phyloP scores from a whole-genome alignment of 30 jellyfish, hydroid and myxozoan species.

The Cassiopea xamachana region DNA sequence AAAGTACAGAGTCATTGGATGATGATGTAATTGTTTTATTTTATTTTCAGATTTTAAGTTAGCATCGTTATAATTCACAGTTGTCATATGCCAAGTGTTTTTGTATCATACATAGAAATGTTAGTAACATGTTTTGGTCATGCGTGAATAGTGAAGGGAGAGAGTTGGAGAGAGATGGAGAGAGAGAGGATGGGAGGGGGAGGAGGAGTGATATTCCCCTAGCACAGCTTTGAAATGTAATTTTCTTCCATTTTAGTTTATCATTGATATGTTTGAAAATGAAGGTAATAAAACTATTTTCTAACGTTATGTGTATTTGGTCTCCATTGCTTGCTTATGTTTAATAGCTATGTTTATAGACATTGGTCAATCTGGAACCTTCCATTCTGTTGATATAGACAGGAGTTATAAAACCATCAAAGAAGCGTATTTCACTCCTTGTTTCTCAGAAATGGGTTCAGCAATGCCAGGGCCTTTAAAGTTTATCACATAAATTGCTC shows the following conservation, averaged over 20 bases:
- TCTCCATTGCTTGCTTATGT: background rate
- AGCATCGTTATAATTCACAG: background rate
- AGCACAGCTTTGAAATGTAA: background rate
- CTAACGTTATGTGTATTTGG: background rate
- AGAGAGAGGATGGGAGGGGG: too few relatives aligned
- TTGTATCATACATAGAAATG: background rate
- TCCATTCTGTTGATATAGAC: background rate
- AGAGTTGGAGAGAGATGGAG: too few relatives aligned
- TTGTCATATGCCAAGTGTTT: background rate
- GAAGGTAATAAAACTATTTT: background rate
- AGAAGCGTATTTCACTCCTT: too few relatives aligned
- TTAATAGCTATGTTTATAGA: background rate
- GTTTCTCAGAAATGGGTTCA: background rate
- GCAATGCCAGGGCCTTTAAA: background rate
- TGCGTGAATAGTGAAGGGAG: too few relatives aligned
- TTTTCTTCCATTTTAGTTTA: background rate
- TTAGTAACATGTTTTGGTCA: background rate
- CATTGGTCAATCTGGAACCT: too few relatives aligned
- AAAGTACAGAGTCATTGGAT: constrained; percentile 64
- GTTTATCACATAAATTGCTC: too few relatives aligned
- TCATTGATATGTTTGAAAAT: background rate
- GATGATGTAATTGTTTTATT: constrained; percentile 39
- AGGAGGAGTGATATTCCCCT: too few relatives aligned
- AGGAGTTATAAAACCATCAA: background rate
- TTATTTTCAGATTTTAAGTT: background rate